These are phyloP conservation scores for Argyresthia albistria DNA, from an alignment of 2,888 invertebrate species.

Conservation along the genomic window DNA sequence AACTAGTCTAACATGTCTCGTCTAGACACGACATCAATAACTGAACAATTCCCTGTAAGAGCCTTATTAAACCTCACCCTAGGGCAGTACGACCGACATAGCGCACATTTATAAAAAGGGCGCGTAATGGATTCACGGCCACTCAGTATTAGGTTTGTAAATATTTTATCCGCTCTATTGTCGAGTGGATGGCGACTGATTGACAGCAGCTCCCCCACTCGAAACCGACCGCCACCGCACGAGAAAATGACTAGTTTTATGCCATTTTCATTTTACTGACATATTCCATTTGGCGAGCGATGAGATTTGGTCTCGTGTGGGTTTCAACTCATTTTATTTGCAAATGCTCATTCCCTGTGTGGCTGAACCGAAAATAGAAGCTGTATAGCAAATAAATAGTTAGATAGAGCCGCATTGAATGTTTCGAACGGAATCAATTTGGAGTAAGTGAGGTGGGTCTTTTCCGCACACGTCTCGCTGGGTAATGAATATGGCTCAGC, in stretches of 20 bases:
- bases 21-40: conserved; percentile 59
- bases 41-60: conserved; percentile 43
- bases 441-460: neutral
- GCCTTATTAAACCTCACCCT: conserved; percentile 40
- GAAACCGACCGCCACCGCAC: conserved; percentile 21
- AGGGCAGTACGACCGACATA: conserved; percentile 36
- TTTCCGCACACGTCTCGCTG: conserved; percentile 5
- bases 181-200: conserved; percentile 45
- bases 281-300: conserved; percentile 4
- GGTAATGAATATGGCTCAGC: conserved; percentile 29
- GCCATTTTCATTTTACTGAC: conserved; percentile 7
- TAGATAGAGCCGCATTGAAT: no score
- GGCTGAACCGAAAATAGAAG: neutral
- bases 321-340: neutral
- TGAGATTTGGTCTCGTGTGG: neutral
- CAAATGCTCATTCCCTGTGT: neutral
- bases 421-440: neutral
- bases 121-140: conserved; percentile 58
- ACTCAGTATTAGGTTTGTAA: conserved; percentile 60
- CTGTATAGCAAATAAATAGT: no score
- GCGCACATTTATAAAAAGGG: conserved; percentile 40
- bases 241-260: conserved; percentile 21
- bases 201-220: conserved; percentile 46
- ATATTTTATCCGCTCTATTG: conserved; percentile 62
- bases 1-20: conserved; percentile 15